Evolutionary conservation across 2,113 vertebrate genomes (phyloP).

Genomic region (Catharus minimus): DNA sequence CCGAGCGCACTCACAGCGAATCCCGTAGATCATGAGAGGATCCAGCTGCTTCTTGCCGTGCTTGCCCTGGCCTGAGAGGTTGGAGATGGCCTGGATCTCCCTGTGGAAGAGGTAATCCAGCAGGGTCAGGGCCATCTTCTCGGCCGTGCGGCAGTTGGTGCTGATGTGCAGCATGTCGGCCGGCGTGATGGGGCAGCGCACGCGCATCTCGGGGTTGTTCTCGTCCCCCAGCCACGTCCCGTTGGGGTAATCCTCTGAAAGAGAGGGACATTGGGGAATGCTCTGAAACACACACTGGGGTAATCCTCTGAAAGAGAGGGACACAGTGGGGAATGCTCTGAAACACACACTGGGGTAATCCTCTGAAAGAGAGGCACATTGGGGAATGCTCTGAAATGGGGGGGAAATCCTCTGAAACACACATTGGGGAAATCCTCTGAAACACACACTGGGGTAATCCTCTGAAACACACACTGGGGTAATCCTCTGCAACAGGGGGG

Average conservation of each 20-base stretch:
- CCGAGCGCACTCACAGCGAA: constrained; percentile 77
- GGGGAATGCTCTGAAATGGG: too few relatives aligned
- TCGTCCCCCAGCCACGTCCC: constrained; percentile 98
- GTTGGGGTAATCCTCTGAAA: constrained; percentile 87
- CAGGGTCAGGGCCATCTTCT: constrained; percentile 96
- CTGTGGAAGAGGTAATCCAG: constrained; percentile 97
- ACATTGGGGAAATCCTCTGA: too few relatives aligned
- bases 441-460: too few relatives aligned
- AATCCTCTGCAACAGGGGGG: too few relatives aligned
- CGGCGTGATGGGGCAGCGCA: constrained; percentile 91
- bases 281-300: too few relatives aligned
- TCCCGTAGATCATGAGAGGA: constrained; percentile 97
- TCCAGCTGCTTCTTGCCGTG: constrained; percentile 98
- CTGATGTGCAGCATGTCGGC: constrained; percentile 96
- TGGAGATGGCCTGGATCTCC: constrained; percentile 96
- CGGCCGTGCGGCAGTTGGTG: constrained; percentile 93
- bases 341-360: too few relatives aligned
- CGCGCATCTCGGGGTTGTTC: constrained; percentile 92
- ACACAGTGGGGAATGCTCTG: too few relatives aligned
- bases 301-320: too few relatives aligned
- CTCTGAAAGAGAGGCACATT: too few relatives aligned
- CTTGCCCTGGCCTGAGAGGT: constrained; percentile 95
- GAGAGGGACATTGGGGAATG: too few relatives aligned
- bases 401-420: too few relatives aligned
- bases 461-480: too few relatives aligned